A percentile compares a stretch with the other conserved stretches of the same genome.
Evolutionary conservation across 1,140 invertebrate species (phyloP).

Genomic region (Drosophila nebulosa): DNA sequence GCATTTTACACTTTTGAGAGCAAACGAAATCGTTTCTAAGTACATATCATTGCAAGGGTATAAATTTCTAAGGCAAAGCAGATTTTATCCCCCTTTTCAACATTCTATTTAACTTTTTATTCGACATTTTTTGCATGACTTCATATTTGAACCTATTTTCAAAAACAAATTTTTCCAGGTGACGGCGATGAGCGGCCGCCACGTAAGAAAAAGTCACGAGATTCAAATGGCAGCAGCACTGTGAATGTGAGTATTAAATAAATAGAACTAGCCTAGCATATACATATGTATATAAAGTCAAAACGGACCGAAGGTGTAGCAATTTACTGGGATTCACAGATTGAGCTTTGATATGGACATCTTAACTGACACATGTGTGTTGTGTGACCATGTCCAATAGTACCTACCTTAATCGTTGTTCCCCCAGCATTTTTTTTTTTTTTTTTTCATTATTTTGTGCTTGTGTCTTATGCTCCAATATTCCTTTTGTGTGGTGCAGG

Average conservation of each 20-base stretch:
- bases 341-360: too few relatives aligned
- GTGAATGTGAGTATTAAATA: conserved; percentile 38
- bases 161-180: conserved; percentile 39
- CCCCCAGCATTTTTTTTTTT: too few relatives aligned
- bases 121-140: neutral
- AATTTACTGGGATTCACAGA: too few relatives aligned
- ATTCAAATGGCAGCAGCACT: conserved; percentile 76
- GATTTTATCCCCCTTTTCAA: neutral
- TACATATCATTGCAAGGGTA: neutral
- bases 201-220: conserved; percentile 76
- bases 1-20: too few relatives aligned
- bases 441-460: neutral
- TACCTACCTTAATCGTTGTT: neutral
- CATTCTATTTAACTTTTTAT: too few relatives aligned
- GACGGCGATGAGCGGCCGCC: conserved; percentile 73
- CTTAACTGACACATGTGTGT: too few relatives aligned
- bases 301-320: too few relatives aligned
- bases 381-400: too few relatives aligned
- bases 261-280: neutral
- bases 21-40: too few relatives aligned
- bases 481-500: conserved; percentile 15
- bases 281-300: too few relatives aligned
- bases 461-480: neutral
- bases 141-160: neutral
- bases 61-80: neutral